Evolutionary conservation across 1,140 invertebrate species (phyloP), one percentile per base, ranked within the genome.

Genomic region (Brachionus plicatilis): DNA sequence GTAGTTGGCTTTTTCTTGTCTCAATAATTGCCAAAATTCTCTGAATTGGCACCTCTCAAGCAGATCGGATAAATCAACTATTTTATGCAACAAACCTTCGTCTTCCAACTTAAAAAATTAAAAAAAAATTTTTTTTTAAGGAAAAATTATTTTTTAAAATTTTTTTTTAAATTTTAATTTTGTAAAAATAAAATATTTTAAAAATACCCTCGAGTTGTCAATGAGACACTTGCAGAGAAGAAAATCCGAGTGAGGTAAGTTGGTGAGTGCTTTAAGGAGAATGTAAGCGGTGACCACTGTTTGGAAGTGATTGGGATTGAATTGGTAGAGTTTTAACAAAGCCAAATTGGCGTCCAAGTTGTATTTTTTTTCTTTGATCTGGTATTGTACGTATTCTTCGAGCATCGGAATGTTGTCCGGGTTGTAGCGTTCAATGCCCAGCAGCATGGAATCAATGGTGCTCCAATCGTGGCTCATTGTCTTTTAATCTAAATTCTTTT

Each of bases 331-430:
- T 87, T 92, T 92, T 12, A 92, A 86, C 20, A 98, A 94, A 45
- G 96, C 95, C 66, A 98, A 90, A 89, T 98, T 98, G 1, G 96
- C 96, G 90, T 98, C 96, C 86, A 98, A 90, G 89, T 98, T 96
- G 87, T 99, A 98, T 2, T 93, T 93, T 90, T 98, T 97, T 88
- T 97, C 96, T 85, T 92, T 92, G 0, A 94, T 94, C 89, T 98
- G 96, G 86, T 95, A 93, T 87, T 96, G 94, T 7, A 98, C 94
- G 90, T 98, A 98, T 85, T 93, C 91, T 89, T 98, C 95, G 80
- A 99, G 90, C 14, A 93, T 94, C 78, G 92, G 91, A 17, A 98
- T 90, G 91, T 97, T 96, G 82, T 96, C 94, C 66, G 96, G 96
- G 90, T 98, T 98, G 88, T 98, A 98, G 24, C 68, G 70, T 79